Evolutionary conservation across 2,888 invertebrate species (phyloP), one percentile per base, ranked within the genome.

Genomic region (Auanema freiburgensis): DNA sequence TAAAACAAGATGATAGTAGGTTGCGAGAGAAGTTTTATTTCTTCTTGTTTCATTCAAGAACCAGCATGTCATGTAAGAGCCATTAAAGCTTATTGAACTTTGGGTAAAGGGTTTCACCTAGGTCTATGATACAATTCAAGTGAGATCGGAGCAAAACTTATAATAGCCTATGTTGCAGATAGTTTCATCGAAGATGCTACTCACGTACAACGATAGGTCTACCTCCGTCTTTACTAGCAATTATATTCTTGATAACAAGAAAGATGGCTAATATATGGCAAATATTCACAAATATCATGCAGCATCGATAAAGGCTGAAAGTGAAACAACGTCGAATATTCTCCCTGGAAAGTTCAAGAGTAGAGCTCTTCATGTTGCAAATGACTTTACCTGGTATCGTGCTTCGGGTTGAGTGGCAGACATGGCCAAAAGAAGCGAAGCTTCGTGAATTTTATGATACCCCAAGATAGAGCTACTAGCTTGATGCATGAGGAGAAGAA

Each of bases 391-490:
- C 66, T 67, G 12, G 64, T 54, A 41, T 79, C 76, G 51, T 82
- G 82, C 63, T 82, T 82, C n/a, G 82, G 82, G 57, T 83, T 82
- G 11, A 79, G 57, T 14, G 80, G 79, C 11, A 81, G 69, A 43
- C 77, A 78, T 10, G 76, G 77, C 83, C 83, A 83, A 67, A 83
- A 84, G 66, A 83, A 83, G 18, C 79, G 74, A 11, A 83, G 72
- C 63, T 83, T 83, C 12, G 79, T 77, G 67, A 83, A 83, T 57
- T 83, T 83, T 51, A 83, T 67, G 51, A 83, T 71, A 54, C 83
- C 83, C 83, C 83, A 83, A 1, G 73, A 69, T 14, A 83, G 74
- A 1, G 83, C 79, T 40, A 83, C 77, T 40, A 83, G 65, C 58
- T 78, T 78, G 57, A 81, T 77, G 69, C 78, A 78, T 0, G 82